A percentile compares a stretch with the other conserved stretches of the same genome.
These are phyloP conservation scores for Chiloscyllium plagiosum DNA, from an alignment of 2,113 vertebrate genomes.

Conservation along the genomic window DNA sequence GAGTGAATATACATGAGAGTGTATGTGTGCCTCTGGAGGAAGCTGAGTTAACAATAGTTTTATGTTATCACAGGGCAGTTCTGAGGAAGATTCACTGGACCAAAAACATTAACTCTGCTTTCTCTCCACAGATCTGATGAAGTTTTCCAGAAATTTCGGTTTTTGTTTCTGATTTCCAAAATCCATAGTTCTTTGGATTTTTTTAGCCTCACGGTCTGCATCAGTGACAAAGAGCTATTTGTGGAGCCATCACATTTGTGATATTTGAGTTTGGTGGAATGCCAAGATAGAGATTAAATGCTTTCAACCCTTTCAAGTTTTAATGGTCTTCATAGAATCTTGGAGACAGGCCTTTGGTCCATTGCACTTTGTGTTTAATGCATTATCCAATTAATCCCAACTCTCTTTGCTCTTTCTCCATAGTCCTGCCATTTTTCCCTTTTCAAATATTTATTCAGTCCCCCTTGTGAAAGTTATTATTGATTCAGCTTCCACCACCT, in stretches of 20 bases:
- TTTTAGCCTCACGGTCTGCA: background rate
- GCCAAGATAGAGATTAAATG: background rate
- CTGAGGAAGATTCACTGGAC: no score
- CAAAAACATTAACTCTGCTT: no score
- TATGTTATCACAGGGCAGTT: no score
- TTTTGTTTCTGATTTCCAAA: no score
- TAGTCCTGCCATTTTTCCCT: background rate
- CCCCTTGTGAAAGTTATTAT: background rate
- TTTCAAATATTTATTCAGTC: background rate
- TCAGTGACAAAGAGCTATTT: background rate
- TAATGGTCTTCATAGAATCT: background rate
- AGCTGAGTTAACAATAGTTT: no score
- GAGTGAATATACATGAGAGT: background rate
- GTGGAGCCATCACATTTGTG: background rate
- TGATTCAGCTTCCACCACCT: background rate
- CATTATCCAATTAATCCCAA: background rate
- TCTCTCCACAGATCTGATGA: no score
- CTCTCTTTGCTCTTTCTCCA: background rate
- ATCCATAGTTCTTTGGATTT: no score
- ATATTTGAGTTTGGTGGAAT: background rate
- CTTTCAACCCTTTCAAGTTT: background rate
- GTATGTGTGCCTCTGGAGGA: background rate
- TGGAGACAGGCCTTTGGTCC: no score
- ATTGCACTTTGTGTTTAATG: background rate
- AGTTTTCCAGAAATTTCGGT: no score